A percentile compares a stretch with the other conserved stretches of the same genome.
Evolutionary conservation across 2,113 vertebrate genomes (phyloP).

Genomic region (Gopherus evgoodei): DNA sequence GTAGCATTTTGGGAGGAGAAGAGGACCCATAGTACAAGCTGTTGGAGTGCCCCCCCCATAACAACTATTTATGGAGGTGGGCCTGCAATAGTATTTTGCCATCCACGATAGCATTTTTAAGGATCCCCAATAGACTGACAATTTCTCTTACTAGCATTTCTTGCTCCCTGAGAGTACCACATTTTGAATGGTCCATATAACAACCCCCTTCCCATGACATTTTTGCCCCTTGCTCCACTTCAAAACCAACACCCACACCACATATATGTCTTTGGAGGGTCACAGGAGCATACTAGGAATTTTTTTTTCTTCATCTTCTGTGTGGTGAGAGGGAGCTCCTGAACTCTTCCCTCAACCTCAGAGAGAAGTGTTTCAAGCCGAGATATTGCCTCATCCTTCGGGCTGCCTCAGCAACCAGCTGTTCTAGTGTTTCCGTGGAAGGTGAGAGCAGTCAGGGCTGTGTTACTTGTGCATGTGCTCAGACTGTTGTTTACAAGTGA

Average conservation of each 20-base stretch:
- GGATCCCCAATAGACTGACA: not conserved
- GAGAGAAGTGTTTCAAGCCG: not conserved
- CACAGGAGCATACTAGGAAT: not conserved
- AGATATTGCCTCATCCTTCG: not conserved
- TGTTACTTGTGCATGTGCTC: not conserved
- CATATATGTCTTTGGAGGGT: not conserved
- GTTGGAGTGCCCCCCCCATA: not conserved
- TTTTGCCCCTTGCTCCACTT: not conserved
- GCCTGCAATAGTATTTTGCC: not conserved
- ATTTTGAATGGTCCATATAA: constrained; percentile 11
- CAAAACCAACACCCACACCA: not conserved
- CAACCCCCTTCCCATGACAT: not conserved
- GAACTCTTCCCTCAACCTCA: not conserved
- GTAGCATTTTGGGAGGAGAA: not conserved
- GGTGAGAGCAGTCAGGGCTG: not conserved
- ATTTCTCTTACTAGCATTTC: not conserved
- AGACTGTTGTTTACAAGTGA: not conserved
- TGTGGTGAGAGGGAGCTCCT: not conserved
- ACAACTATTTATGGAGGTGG: not conserved
- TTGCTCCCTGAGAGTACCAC: not conserved
- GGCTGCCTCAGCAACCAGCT: not conserved
- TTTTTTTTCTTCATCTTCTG: not conserved
- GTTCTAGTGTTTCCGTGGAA: not conserved
- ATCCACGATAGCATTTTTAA: not conserved
- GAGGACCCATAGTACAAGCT: not conserved